Base-by-base conservation (phyloP, 2,797 vertebrate species). In the Ctenochaetus hawaiiensis region DNA sequence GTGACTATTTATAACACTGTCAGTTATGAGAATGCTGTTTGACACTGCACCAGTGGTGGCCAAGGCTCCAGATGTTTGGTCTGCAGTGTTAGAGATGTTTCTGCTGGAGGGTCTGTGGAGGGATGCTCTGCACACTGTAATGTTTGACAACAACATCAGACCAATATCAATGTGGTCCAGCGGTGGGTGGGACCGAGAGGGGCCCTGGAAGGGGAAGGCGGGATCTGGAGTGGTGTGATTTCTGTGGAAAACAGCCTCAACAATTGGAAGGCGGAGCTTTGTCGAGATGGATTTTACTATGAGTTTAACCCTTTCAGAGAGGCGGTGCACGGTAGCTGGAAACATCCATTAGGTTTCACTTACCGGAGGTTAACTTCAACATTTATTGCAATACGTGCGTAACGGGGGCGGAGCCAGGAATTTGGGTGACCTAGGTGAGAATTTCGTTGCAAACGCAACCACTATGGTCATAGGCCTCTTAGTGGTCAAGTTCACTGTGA, bases 141-240 rank as follows among this genome's bases (percentile, higher is more conserved):
- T 85, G 85, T 88, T 87, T 93, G 87, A 89, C 87, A 91, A 91
- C 86, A 90, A 90, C 86, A 89, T 87, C 88, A 86, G 79, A 89
- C 67, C 74, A 81, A 93, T 95, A 94, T 95, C 91, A 94, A 92
- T 93, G 90, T 91, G 88, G 89, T 85, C 80, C 83, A 75, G 17
- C 8, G 48, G 83, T 89, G 92, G 94, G 93, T 54, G 93, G 90
- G 81, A 76, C 66, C 72, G 6, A 30, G 61, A 65, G 81, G 78
- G 71, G 76, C 64, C 84, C 78, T 13, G 0, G 14, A 4, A 18
- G 65, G 52, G 47, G 75, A 45, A 52, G 90, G 84, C 82, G 83
- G 91, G 88, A 48, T 6, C 75, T 74, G 78, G 48, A 86, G 92
- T 96, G 95, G 95, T 93, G 95, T 96, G 95, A 95, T 95, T 91